These are phyloP conservation scores for Thalassophryne amazonica DNA, from an alignment of 2,797 vertebrate species.

Conservation along the genomic window DNA sequence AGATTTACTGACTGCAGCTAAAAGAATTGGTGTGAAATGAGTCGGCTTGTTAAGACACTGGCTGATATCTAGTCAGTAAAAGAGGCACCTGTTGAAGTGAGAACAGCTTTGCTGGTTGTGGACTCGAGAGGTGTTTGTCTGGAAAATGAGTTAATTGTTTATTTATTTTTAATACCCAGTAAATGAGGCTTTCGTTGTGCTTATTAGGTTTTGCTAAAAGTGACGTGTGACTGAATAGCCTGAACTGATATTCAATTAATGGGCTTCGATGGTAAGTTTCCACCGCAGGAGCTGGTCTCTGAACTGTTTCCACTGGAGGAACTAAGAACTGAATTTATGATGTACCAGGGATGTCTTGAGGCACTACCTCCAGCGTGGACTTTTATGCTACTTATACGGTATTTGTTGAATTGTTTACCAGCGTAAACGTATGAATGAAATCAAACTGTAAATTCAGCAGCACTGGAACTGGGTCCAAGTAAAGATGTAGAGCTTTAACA, in stretches of 20 bases:
- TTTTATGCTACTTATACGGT: too few species aligned
- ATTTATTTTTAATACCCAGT: conserved; percentile 17
- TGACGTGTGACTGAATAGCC: conserved; percentile 45
- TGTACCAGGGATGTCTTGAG: too few species aligned
- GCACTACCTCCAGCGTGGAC: too few species aligned
- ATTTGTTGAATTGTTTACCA: too few species aligned
- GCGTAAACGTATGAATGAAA: too few species aligned
- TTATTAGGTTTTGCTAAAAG: conserved; percentile 56
- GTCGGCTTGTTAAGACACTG: conserved; percentile 45
- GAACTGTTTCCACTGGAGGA: too few species aligned
- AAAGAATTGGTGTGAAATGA: conserved; percentile 66
- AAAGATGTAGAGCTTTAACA: too few species aligned
- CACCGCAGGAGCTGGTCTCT: too few species aligned
- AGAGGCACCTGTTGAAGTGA: conserved; percentile 73
- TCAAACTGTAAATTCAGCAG: too few species aligned
- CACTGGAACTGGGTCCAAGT: too few species aligned
- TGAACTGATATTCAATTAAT: conserved; percentile 58
- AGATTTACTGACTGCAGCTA: conserved; percentile 66
- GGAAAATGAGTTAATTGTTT: conserved; percentile 19
- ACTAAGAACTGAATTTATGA: too few species aligned
- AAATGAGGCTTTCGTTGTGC: conserved; percentile 58
- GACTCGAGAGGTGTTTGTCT: conserved; percentile 40
- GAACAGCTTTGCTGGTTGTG: conserved; percentile 72
- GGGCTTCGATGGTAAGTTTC: conserved; percentile 40
- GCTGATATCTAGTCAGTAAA: conserved; percentile 63